Percentiles rank a stretch among this genome's conserved stretches.
phyloP scores from a whole-genome alignment of 2,888 invertebrate species.

The Cantharis lateralis region DNA sequence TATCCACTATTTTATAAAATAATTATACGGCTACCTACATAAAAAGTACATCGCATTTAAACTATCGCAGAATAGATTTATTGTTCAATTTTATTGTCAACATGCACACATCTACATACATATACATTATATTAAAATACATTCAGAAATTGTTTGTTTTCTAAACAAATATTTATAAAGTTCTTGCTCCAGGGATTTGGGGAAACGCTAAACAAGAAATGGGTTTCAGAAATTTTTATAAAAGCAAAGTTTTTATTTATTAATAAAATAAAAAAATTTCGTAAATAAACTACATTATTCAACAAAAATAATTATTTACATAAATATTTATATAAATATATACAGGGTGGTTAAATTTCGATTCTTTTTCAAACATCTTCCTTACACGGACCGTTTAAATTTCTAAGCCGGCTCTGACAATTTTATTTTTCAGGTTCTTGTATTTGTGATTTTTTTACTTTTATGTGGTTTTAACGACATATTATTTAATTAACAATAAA shows the following conservation, averaged over 20 bases:
- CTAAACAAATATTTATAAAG: constrained; percentile 20
- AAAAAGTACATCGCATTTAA: background rate
- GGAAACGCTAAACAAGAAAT: constrained; percentile 14
- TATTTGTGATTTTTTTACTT: too few species aligned
- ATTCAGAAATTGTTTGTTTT: constrained; percentile 11
- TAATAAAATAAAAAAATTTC: constrained; percentile 12
- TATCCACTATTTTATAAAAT: background rate
- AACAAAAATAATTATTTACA: background rate
- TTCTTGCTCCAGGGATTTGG: constrained; percentile 17
- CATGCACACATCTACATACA: constrained; percentile 1
- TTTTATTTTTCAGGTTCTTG: too few species aligned
- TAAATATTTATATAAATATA: background rate
- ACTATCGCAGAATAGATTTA: background rate
- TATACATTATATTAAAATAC: constrained; percentile 12
- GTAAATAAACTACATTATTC: background rate
- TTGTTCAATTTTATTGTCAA: constrained; percentile 4
- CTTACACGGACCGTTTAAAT: too few species aligned
- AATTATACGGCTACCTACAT: background rate
- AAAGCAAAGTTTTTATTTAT: constrained; percentile 12
- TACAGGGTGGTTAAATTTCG: background rate
- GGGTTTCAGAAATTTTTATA: constrained; percentile 15
- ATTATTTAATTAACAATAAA: too few species aligned
- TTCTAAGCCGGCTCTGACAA: too few species aligned
- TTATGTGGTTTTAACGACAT: too few species aligned
- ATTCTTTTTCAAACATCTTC: too few species aligned